Base-by-base conservation (phyloP, 2,797 vertebrate species). In the Agapornis canus region DNA sequence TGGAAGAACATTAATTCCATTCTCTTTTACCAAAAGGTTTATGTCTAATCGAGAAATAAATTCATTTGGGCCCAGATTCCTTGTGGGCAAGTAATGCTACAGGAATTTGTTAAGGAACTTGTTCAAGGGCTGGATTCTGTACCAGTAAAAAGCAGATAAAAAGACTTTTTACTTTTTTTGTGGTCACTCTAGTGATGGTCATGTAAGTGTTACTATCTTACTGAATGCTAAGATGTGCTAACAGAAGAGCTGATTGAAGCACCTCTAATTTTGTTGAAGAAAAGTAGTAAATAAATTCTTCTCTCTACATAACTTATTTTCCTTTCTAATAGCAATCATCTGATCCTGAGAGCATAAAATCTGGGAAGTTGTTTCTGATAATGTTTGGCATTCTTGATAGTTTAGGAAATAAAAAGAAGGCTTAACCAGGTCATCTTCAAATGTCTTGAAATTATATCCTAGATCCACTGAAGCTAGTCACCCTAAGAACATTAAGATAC, bases 361-460 rank as follows among this genome's bases (percentile, higher is more conserved):
- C 43, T 70, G 20, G 7, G 17, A 82, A 72, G 31, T 37, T 82
- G 9, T 69, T 12, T 76, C 71, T 82, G 47, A 86, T 22, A 61
- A 18, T 54, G 13, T 52, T 42, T 84, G 63, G 35, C 54, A 59
- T 78, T 82, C 51, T 68, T 37, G 11, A 35, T 37, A 71, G 27
- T 78, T 16, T 60, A 27, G 45, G 26, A 92, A 92, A 82, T 60
- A 52, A 69, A 89, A 92, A 54, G 37, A 72, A 89, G 10, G 23
- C 42, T 86, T 94, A 86, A 91, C 82, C 57, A 86, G 83, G 81
- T 93, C 83, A 78, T 23, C 52, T 82, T 87, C n/a, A 79, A 79
- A 51, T 60, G 63, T 37, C 48, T 70, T 73, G 40, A 92, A 89
- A 73, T 89, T 82, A 54, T 71, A 61, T 68, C 52, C 64, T 37